Conservation (phyloP, 1,140 invertebrate species). For the Drosophila santomea region DNA sequence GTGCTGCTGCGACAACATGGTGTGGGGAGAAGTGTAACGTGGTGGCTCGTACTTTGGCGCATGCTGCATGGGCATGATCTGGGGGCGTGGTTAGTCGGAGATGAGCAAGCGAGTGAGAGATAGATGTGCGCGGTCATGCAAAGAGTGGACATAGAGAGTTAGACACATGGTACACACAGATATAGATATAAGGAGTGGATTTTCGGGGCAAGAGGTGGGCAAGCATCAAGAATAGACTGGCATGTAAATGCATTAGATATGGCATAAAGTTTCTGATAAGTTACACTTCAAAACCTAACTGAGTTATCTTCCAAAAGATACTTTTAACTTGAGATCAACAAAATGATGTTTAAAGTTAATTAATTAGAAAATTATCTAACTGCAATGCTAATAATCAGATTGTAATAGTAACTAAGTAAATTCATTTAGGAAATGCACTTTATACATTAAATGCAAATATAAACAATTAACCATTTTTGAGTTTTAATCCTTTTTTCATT, state of each 20-base stretch:
- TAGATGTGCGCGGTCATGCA: constrained; percentile 63
- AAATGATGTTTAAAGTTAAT: no score
- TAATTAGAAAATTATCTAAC: no score
- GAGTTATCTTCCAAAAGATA: no score
- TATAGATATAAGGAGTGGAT: constrained; percentile 23
- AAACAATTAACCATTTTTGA: no score
- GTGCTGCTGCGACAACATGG: constrained; percentile 85
- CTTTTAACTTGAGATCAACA: not conserved
- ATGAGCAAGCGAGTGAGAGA: constrained; percentile 37
- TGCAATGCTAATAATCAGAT: not conserved
- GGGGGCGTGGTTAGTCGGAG: constrained; percentile 43
- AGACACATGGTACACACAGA: constrained; percentile 54
- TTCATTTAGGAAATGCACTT: no score
- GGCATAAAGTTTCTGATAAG: no score
- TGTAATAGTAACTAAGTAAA: no score
- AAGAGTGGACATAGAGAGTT: constrained; percentile 53
- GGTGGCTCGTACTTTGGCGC: constrained; percentile 84
- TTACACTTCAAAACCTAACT: no score
- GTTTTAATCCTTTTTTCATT: no score
- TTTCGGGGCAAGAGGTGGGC: not conserved
- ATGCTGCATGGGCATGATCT: constrained; percentile 84
- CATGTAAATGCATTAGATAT: not conserved
- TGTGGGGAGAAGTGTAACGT: constrained; percentile 86
- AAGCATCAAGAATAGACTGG: constrained; percentile 10
- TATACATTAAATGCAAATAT: no score